Percentiles rank a stretch among this genome's conserved stretches.
Evolutionary conservation across 2,113 vertebrate species (phyloP).

Genomic region (Antechinus stuartii): DNA sequence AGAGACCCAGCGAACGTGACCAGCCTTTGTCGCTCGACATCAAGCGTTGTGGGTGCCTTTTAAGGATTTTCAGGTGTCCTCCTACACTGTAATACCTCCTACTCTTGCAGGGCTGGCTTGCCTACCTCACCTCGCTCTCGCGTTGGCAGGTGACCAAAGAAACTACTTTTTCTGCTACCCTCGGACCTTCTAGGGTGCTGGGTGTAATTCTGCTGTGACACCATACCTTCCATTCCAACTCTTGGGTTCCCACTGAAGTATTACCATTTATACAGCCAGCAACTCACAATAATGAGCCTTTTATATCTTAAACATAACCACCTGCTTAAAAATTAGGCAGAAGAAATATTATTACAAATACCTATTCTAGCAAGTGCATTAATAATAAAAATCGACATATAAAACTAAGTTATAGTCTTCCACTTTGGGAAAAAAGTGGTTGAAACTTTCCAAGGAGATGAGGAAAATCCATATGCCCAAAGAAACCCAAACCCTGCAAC

Average conservation of each 20-base stretch:
- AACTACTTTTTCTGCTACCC: neutral
- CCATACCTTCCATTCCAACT: no score
- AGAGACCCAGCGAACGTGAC: neutral
- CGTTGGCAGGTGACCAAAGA: neutral
- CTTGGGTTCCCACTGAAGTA: neutral
- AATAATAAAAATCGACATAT: neutral
- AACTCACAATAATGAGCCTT: neutral
- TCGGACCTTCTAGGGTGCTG: no score
- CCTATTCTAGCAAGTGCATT: neutral
- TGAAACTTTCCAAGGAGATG: neutral
- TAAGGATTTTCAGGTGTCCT: neutral
- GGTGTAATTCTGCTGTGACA: no score
- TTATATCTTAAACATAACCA: no score
- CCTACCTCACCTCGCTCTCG: neutral
- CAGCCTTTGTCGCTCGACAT: neutral
- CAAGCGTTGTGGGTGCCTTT: neutral
- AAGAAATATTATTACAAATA: neutral
- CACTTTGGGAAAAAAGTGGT: neutral
- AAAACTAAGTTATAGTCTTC: neutral
- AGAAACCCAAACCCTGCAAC: neutral
- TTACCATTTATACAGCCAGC: neutral
- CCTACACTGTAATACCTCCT: neutral
- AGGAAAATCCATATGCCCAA: no score
- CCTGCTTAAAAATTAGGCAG: neutral
- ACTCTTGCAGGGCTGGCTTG: neutral